phyloP scores from a whole-genome alignment of 2,888 invertebrate genomes.

The Tachina lurida region DNA sequence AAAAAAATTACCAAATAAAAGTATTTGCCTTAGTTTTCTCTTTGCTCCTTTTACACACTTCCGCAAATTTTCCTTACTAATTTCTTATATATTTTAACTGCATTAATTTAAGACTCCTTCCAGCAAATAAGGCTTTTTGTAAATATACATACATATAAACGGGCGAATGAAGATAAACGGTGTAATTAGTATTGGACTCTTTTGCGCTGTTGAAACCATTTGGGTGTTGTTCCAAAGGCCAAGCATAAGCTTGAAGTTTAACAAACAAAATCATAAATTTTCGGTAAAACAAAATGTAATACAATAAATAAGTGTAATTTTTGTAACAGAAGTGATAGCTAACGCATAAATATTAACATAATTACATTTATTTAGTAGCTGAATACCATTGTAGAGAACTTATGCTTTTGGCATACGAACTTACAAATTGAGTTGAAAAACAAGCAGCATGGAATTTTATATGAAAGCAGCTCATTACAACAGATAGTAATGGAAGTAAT shows the following conservation, averaged over 20 bases:
- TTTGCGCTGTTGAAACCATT: slow-evolving; percentile 4
- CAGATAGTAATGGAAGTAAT: too few species aligned
- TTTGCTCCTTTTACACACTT: background rate
- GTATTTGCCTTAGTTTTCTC: background rate
- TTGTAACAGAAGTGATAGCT: slow-evolving; percentile 1
- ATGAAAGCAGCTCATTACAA: too few species aligned
- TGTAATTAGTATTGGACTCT: slow-evolving; percentile 68
- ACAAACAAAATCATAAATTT: slow-evolving; percentile 59
- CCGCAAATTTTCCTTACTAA: background rate
- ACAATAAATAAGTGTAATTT: slow-evolving; percentile 10
- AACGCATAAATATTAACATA: slow-evolving; percentile 1
- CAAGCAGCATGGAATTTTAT: background rate
- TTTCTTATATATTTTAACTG: background rate
- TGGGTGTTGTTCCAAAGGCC: background rate
- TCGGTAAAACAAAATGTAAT: slow-evolving; percentile 5
- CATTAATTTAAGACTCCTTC: background rate
- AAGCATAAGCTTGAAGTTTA: background rate
- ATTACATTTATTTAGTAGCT: slow-evolving; percentile 18
- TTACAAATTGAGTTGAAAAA: background rate
- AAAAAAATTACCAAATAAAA: background rate
- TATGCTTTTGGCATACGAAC: background rate
- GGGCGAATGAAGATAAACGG: slow-evolving; percentile 72
- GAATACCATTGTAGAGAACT: background rate
- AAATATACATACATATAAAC: too few species aligned
- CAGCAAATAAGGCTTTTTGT: background rate